Evolutionary conservation across 2,113 vertebrate genomes (phyloP).

Genomic region (Girardinichthys multiradiatus): DNA sequence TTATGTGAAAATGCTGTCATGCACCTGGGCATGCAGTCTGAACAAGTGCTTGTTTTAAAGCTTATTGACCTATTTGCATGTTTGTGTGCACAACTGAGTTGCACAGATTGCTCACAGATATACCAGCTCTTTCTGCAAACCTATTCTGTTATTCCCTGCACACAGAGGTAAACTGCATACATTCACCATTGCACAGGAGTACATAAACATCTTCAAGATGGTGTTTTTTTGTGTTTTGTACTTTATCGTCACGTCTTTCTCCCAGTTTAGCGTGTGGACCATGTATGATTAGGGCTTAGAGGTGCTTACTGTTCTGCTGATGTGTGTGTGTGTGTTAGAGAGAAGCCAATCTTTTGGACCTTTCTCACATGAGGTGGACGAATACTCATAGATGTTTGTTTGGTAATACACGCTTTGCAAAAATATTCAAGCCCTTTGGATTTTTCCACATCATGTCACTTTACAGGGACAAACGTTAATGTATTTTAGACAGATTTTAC

Average conservation of each 20-base stretch:
- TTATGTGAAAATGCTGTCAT: neutral
- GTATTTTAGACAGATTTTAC: neutral
- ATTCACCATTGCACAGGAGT: neutral
- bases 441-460: neutral
- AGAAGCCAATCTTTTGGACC: neutral
- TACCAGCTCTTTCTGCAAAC: neutral
- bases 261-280: conserved; percentile 36
- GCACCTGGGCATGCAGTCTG: neutral
- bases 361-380: neutral
- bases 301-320: conserved; percentile 26
- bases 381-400: neutral
- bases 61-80: neutral
- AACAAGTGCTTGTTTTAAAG: neutral
- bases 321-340: conserved; percentile 10
- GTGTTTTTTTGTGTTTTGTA: neutral
- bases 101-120: neutral
- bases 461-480: neutral
- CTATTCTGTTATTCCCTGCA: neutral
- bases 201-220: neutral
- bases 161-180: neutral
- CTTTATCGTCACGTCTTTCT: neutral
- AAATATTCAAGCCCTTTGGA: neutral
- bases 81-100: neutral
- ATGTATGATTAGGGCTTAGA: conserved; percentile 33
- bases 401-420: conserved; percentile 1